Conservation (phyloP, 2,113 vertebrate genomes). For the Sapayoa aenigma region DNA sequence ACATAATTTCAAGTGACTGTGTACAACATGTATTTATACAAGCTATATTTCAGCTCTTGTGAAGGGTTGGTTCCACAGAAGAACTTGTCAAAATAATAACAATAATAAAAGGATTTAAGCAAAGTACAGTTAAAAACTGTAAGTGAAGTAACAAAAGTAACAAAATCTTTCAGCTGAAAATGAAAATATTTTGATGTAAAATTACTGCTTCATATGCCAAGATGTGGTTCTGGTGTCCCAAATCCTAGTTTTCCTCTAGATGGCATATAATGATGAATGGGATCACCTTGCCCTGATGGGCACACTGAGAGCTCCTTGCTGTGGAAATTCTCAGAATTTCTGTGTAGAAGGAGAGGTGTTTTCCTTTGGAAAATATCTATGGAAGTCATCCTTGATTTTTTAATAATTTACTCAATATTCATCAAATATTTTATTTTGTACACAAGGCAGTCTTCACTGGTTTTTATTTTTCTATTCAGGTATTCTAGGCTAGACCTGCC, state of each 20-base stretch:
- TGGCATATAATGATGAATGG: rapidly evolving
- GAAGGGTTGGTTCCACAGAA: background rate
- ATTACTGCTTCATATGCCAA: background rate
- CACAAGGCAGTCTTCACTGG: background rate
- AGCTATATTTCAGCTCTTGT: background rate
- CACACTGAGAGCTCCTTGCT: background rate
- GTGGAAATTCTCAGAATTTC: background rate
- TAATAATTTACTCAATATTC: background rate
- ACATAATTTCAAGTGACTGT: background rate
- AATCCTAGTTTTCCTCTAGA: background rate
- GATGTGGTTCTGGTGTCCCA: background rate
- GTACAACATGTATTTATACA: background rate
- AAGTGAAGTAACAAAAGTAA: background rate
- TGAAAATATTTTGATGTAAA: background rate
- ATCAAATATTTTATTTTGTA: background rate
- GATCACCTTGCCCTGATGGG: background rate
- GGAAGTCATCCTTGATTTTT: background rate
- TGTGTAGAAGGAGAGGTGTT: background rate
- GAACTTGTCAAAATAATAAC: background rate
- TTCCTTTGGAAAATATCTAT: background rate
- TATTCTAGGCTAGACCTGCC: background rate
- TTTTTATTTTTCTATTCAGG: background rate
- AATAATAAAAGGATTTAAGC: background rate
- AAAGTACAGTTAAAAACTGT: background rate
- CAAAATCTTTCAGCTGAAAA: background rate